phyloP scores from a whole-genome alignment of 2,113 vertebrate genomes.

The Thalassoma bifasciatum region DNA sequence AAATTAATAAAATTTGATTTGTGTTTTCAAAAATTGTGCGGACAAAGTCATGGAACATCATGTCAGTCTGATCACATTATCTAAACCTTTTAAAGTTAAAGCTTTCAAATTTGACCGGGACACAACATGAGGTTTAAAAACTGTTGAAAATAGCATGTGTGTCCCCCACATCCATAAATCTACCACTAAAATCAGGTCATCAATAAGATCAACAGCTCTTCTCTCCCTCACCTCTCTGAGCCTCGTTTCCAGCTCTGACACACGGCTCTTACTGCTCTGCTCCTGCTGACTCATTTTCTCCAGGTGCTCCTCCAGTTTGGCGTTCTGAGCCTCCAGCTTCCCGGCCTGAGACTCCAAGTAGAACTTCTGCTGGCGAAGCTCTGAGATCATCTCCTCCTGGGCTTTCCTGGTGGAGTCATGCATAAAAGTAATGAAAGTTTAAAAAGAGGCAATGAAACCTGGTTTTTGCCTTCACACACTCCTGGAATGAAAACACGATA shows the following conservation, averaged over 20 bases:
- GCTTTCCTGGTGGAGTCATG: constrained; percentile 89
- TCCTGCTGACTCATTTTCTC: constrained; percentile 98
- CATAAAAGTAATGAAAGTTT: constrained; percentile 9
- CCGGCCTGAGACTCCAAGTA: constrained; percentile 98
- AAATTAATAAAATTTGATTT: too few species aligned
- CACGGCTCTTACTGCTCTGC: constrained; percentile 92
- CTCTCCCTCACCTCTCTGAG: constrained; percentile 89
- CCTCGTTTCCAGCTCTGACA: constrained; percentile 92
- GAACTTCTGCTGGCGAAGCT: constrained; percentile 99
- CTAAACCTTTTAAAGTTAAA: too few species aligned
- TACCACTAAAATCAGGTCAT: too few species aligned
- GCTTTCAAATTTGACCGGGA: too few species aligned
- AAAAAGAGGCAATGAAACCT: constrained; percentile 2
- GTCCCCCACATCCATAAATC: too few species aligned
- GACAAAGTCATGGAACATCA: too few species aligned
- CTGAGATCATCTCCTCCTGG: constrained; percentile 99
- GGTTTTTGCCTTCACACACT: background rate
- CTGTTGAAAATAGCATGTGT: too few species aligned
- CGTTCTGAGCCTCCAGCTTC: constrained; percentile 97
- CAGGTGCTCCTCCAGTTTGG: constrained; percentile 96
- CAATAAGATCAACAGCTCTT: too few species aligned
- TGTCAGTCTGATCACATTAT: too few species aligned
- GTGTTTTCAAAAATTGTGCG: too few species aligned
- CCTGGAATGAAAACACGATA: background rate
- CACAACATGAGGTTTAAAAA: too few species aligned